phyloP scores from a whole-genome alignment of 2,888 invertebrate species.

The Andricus quercusramuli region DNA sequence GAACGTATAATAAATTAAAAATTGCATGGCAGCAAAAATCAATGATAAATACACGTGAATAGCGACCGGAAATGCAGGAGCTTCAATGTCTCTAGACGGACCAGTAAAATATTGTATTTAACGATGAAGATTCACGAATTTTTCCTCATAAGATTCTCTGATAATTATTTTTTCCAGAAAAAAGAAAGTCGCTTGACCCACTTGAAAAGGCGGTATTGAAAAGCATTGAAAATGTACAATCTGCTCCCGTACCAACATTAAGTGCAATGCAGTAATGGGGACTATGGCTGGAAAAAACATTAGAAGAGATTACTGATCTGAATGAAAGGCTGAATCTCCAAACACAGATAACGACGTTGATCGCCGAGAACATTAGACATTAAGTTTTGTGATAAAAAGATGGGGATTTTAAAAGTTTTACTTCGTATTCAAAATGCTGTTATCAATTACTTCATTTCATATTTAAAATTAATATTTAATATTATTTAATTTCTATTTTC shows the following conservation, averaged over 20 bases:
- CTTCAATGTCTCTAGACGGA: neutral
- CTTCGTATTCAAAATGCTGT: too few relatives aligned
- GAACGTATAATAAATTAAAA: too few relatives aligned
- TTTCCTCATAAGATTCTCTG: neutral
- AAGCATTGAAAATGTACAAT: neutral
- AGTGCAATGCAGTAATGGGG: conserved; percentile 1
- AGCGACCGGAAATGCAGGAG: neutral
- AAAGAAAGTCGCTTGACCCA: neutral
- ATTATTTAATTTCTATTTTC: too few relatives aligned
- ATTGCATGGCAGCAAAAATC: neutral
- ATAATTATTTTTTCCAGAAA: neutral
- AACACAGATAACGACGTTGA: neutral
- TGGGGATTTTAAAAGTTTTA: too few relatives aligned
- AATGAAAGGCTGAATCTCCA: neutral
- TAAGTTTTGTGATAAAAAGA: too few relatives aligned
- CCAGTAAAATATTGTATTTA: neutral
- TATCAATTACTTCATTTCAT: too few relatives aligned
- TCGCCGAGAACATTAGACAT: neutral
- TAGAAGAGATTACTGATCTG: neutral
- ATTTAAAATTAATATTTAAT: too few relatives aligned
- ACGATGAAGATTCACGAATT: neutral
- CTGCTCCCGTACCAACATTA: neutral
- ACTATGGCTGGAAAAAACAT: neutral
- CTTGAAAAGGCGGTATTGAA: neutral
- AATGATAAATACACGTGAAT: neutral